Base-by-base conservation (phyloP, 2,888 invertebrate genomes). In the Andrena flavipes region DNA sequence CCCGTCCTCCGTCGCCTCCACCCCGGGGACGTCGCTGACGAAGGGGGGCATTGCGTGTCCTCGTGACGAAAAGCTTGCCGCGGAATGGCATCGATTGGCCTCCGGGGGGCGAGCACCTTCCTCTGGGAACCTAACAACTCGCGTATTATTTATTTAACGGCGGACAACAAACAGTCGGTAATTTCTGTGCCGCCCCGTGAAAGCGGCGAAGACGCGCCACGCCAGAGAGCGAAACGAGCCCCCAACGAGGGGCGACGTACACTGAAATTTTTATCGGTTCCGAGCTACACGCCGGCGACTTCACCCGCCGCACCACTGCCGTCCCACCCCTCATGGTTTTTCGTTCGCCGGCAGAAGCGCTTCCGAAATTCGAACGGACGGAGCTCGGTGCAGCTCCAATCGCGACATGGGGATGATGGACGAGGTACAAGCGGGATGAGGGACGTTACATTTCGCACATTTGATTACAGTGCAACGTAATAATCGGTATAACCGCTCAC, bases 131-230 rank as follows among this genome's bases (percentile, higher is more conserved):
- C 73, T 63, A 78, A 82, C 84, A 82, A 88, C 72, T 63, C 26
- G 87, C 64, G 42, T 76, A 84, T 88, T 82, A 88, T 87, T 88
- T 88, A 88, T 88, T 88, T 88, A 88, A 74, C 70, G 54, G 62
- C 35, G 60, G 71, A 56, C 84, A 80, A 87, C 83, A 76, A 84
- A 83, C 79, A 63, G 48, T 49, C 79, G 54, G 86, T 81, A 80
- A 86, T 87, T 84, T 82, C 84, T 72, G 72, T 68, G 70, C 49
- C 70, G 42, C 33, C 42, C 35, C 59, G 59, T 33, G 71, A 64
- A 78, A 75, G 30, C 49, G 68, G 13, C 64, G 70, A 70, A 48
- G 60, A 73, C 62, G 68, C 51, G 73, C 65, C 71, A 49, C 48
- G 20, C n/a, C 6, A 64, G 23, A 16, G 62, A n/a, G 23, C 56